These are phyloP conservation scores for Hecatera dysodea DNA, from an alignment of 2,888 invertebrate species.

Conservation along the genomic window DNA sequence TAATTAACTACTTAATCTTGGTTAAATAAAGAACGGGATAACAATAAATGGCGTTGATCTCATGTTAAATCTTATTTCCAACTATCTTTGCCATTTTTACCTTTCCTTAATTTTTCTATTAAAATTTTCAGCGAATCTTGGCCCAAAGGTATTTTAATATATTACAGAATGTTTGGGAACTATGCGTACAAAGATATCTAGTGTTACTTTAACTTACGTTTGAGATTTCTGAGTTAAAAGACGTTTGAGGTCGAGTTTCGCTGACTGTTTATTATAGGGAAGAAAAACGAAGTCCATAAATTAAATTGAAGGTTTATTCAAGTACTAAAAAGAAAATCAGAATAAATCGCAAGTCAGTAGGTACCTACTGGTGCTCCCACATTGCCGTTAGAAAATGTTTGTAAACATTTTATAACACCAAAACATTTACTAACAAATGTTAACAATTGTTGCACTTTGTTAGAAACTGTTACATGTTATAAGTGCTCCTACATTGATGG, in stretches of 20 bases:
- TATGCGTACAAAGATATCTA: not conserved
- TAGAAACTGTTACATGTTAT: no score
- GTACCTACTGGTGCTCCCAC: no score
- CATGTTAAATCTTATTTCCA: not conserved
- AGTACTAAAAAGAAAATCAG: not conserved
- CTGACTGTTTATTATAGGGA: not conserved
- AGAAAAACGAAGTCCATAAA: not conserved
- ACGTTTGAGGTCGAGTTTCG: not conserved
- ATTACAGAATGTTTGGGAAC: not conserved
- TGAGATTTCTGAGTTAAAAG: constrained; percentile 3
- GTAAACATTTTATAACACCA: no score
- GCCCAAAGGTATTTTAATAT: not conserved
- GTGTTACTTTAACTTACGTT: not conserved
- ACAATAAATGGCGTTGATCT: not conserved
- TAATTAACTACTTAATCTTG: not conserved
- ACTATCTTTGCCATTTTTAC: not conserved
- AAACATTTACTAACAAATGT: no score
- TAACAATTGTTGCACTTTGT: no score
- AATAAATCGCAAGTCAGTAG: not conserved
- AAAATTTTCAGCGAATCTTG: not conserved
- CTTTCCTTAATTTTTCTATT: not conserved
- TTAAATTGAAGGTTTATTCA: constrained; percentile 1
- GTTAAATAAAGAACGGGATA: not conserved
- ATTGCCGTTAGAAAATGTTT: no score
- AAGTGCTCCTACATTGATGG: no score